A percentile compares a stretch with the other conserved stretches of the same genome.
These are phyloP conservation scores for Tenthredo amoena DNA, from an alignment of 2,888 invertebrate genomes.

Conservation along the genomic window DNA sequence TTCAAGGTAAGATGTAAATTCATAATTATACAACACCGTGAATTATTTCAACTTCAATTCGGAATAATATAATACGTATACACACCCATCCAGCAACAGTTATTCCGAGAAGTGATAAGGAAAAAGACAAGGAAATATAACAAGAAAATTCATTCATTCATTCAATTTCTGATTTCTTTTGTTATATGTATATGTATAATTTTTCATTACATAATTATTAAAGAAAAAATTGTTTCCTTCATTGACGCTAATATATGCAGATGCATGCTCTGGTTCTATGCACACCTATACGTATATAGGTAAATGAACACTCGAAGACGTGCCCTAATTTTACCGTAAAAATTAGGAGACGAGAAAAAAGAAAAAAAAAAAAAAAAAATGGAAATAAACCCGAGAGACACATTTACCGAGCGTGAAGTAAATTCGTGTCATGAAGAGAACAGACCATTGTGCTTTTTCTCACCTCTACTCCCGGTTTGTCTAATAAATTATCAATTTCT, in stretches of 20 bases:
- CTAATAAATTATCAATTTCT: not conserved
- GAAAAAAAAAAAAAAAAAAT: not conserved
- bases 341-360: not conserved
- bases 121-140: not conserved
- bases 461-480: not conserved
- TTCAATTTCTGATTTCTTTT: not conserved
- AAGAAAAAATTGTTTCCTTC: not conserved
- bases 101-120: no score
- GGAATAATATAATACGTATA: no score
- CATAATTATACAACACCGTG: no score
- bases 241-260: not conserved
- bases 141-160: not conserved
- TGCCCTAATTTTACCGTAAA: not conserved
- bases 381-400: not conserved
- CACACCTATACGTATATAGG: no score
- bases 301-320: not conserved
- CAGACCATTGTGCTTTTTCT: not conserved
- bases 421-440: conserved; percentile 1
- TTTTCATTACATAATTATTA: no score
- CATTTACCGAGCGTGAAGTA: conserved; percentile 9
- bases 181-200: no score
- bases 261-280: not conserved
- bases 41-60: no score
- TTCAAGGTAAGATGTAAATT: no score
- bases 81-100: no score